Evolutionary conservation across 2,797 vertebrate genomes (phyloP), one percentile per base, ranked within the genome.

Genomic region (Mormyrops boulengeri): DNA sequence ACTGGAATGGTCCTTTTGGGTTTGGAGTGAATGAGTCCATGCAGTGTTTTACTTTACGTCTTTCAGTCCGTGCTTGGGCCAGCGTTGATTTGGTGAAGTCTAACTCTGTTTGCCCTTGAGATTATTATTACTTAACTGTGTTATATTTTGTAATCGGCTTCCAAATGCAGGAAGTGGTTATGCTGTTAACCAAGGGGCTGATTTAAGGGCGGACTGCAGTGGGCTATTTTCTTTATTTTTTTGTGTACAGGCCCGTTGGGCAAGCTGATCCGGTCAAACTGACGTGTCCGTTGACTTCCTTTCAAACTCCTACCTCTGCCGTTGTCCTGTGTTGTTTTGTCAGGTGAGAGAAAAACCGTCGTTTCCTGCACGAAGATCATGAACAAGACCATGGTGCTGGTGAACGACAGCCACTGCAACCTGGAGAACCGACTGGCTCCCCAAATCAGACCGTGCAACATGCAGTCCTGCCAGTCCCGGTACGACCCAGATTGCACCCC

Each of bases 381-480:
- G 73, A 99, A 99, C 94, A 97, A 97, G 95, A 97, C 95, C 80
- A 97, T 97, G 94, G 96, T 95, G 0, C 91, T 96, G 90, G 97
- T 97, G 90, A 98, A 98, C 1, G 94, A 97, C 85, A 97, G 96
- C 87, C 94, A 96, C 93, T 99, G 98, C 92, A 96, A 96, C 11
- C 94, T 94, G 17, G 95, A 96, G 87, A 97, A 96, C 91, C 95
- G 96, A 17, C 98, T 98, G 0, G 94, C 94, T 57, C 97, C 97
- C 26, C 98, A 98, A 94, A 93, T 98, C 90, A 96, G 97, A 88
- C 96, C 88, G 87, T 99, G 98, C 95, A 98, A 98, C 94, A 91
- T 93, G n/a, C 97, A 98, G 91, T 95, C 96, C 41, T 99, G 98
- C 94, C 98, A 98, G 92, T 97, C 97, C 93, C 94, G 97, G 98